Base-by-base conservation (phyloP, 2,797 vertebrate species). In the Apogon hyalosoma region DNA sequence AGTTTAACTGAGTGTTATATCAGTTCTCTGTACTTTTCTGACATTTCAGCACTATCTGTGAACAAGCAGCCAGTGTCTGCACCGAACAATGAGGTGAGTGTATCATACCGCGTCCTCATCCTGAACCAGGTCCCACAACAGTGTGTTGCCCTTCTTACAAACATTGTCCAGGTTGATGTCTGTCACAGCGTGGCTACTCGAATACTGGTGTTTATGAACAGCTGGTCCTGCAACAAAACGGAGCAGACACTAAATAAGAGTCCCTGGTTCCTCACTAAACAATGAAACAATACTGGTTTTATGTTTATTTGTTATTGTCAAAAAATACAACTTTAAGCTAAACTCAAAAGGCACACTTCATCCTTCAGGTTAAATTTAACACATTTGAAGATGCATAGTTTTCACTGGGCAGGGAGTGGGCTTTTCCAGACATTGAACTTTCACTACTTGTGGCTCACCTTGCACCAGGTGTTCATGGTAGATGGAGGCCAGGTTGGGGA, bases 141-240 rank as follows among this genome's bases (percentile, higher is more conserved):
- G 93, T 2, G 97, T 99, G 90, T 96, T 99, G 75, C 98, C 97
- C 87, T 99, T 98, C 91, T 98, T 98, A 83, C 98, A 99, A 50
- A 99, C 98, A 46, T 98, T 99, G 94, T 99, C 97, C 90, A 99
- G 92, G 93, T 99, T 99, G 92, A 99, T 96, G 91, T 99, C 97
- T 0, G 96, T 97, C 81, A 99, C 95, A 0, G 97, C 95, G 43
- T 96, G 97, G 88, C 95, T 93, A 63, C 95, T 93, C 55, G 95
- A 96, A 82, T 96, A 98, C 53, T 98, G 98, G 84, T 99, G 97
- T 54, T 99, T 99, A 83, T 98, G 98, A 78, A 98, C 96, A 11
- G 95, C 91, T 13, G 97, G 96, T 80, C 97, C 98, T 99, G 91
- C 52, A 42, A 16, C 33, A 18, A 38, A 0, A 55, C 0, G 67